Evolutionary conservation across 2,797 vertebrate genomes (phyloP), one percentile per base, ranked within the genome.

Genomic region (Lindbergichthys nudifrons): DNA sequence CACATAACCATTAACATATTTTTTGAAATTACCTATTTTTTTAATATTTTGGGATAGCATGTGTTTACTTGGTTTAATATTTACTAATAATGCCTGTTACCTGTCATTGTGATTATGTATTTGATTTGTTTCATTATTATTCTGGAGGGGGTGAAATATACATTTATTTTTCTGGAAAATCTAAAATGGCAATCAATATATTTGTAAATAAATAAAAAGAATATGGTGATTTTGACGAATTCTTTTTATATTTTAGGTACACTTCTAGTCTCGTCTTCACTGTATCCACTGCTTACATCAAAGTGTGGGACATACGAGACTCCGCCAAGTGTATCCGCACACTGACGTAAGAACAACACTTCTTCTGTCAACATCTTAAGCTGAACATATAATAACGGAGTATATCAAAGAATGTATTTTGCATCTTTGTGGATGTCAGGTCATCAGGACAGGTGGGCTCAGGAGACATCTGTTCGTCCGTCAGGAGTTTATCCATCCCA

Each of bases 261-360:
- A 97, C 96, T 36, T 97, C 97, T 50, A 97, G 97, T 82, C 92
- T 99, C 13, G 98, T 99, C 75, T 98, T 98, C 91, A 98, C 97
- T 0, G 94, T 98, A 62, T 98, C 97, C 66, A 97, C 96, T 15
- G 96, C 96, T 85, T 97, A 97, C 83, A 95, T 99, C 92, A 99
- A 98, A 91, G 97, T 99, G 87, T 99, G 97, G 98, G 98, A 99
- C 88, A 99, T 99, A 76, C 94, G 98, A 72, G 97, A 99, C 84
- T 97, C 96, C 4, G 97, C 98, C 8, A 99, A 97, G 86, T 99
- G 98, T 70, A 95, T 99, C 79, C 96, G 97, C 61, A 97, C 97
- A 0, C 88, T 99, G 65, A 97, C 96, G 97, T 98, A 91, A 96
- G 97, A 51, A 16, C 12, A 51, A 1, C 23, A 0, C 7, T 0